Conservation (phyloP, 2,888 invertebrate species). For the Melikaiella ostensackeni region DNA sequence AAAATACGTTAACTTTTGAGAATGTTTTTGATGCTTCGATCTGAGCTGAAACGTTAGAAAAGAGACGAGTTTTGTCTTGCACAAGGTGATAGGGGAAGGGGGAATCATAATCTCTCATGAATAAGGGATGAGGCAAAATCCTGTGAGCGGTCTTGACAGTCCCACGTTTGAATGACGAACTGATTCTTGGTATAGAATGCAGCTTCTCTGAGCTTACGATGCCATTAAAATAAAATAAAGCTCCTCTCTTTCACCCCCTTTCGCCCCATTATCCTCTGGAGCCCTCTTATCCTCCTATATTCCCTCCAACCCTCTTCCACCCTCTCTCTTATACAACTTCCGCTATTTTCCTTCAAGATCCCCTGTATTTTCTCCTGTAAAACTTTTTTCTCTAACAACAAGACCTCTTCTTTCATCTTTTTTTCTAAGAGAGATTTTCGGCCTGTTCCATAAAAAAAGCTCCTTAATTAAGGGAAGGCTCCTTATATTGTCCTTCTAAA, state of each 20-base stretch:
- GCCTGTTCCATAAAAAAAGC: too few relatives aligned
- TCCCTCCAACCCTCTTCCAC: background rate
- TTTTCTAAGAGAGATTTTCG: too few relatives aligned
- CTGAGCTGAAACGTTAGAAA: background rate
- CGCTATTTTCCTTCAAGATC: background rate
- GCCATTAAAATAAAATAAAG: conserved; percentile 73
- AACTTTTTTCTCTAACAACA: background rate
- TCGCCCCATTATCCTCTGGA: conserved; percentile 30
- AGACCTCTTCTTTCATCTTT: background rate
- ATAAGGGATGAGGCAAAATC: conserved; percentile 70
- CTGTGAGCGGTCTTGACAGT: conserved; percentile 57
- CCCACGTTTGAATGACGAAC: conserved; percentile 61
- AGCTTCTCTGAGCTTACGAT: conserved; percentile 63
- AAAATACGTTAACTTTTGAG: background rate
- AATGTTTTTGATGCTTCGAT: too few relatives aligned
- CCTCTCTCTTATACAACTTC: background rate
- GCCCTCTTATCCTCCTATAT: conserved; percentile 46
- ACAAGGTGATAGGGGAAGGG: background rate
- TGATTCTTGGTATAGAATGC: conserved; percentile 58
- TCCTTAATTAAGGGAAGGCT: too few relatives aligned
- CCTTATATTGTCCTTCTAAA: too few relatives aligned
- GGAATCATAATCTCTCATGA: conserved; percentile 62
- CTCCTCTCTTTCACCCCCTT: conserved; percentile 47
- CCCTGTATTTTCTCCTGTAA: background rate
- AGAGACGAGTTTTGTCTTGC: background rate